phyloP scores from a whole-genome alignment of 2,113 vertebrate genomes.

The Oenanthe melanoleuca region DNA sequence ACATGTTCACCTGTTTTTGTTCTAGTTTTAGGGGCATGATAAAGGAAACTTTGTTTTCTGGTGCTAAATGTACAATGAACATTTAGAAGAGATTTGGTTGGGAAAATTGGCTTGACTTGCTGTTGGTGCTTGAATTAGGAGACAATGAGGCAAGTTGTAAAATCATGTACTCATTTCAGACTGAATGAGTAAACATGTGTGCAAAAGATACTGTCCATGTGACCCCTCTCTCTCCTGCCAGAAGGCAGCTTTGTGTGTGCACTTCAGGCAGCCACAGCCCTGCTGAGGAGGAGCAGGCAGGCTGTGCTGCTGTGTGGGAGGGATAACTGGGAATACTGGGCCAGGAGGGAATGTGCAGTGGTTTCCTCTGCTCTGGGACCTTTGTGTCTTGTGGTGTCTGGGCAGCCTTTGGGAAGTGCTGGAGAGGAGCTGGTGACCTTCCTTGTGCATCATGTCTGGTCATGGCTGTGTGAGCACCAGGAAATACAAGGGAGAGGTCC shows the following conservation, averaged over 20 bases:
- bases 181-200: neutral
- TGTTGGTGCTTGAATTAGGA: slow-evolving; percentile 30
- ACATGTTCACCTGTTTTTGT: neutral
- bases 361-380: neutral
- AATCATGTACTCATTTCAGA: neutral
- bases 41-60: slow-evolving; percentile 23
- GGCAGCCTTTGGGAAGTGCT: neutral
- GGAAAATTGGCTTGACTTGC: neutral
- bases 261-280: neutral
- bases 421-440: neutral
- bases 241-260: neutral
- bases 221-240: neutral
- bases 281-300: neutral
- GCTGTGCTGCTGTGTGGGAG: neutral
- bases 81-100: neutral
- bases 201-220: neutral
- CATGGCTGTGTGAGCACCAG: neutral
- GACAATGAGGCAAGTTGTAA: neutral
- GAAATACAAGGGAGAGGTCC: neutral
- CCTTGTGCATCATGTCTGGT: rapidly evolving
- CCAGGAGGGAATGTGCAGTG: neutral
- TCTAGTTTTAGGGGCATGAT: neutral
- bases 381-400: neutral
- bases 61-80: neutral
- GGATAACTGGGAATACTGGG: neutral